Evolutionary conservation across 2,888 invertebrate species (phyloP), one percentile per base, ranked within the genome.

Genomic region (Subacronicta megacephala): DNA sequence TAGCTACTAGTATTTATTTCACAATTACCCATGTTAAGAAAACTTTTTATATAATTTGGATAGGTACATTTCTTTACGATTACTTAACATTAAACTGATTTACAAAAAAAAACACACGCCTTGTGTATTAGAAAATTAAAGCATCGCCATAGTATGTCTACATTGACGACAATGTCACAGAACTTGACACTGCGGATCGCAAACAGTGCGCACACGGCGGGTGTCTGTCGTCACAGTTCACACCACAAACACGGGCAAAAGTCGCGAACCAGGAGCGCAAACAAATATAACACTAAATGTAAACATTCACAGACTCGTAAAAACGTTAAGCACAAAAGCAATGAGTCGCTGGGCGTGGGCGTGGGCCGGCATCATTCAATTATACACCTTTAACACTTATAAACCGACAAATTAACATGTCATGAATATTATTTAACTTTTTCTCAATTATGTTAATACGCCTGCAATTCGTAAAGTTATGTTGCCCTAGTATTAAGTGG

Each of bases 381-480:
- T 89, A 90, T 83, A 85, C 85, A 82, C 84, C 81, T 86, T 89
- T 85, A 90, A 85, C 88, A 89, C 89, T 87, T 83, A 86, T 83
- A 85, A 84, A 88, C 87, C 83, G 77, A 84, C 80, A 82, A 89
- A 92, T 92, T 91, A 90, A 90, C 90, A 90, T 92, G 88, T 90
- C 91, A 92, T 92, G 90, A 92, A 92, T 91, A 92, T 88, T 89
- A 89, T 90, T 91, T 87, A 85, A 89, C 85, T 90, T 91, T 90
- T 90, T 90, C 87, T 83, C 85, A 86, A 88, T 90, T 89, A 90
- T 87, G 85, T 82, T 86, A 87, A 88, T 87, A 72, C 47, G 69
- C 71, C 75, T 75, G 77, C 80, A 81, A 82, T 77, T 80, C 76
- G 77, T 76, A 73, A 73, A 72, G 64, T 75, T 78, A 69, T 76